Evolutionary conservation across 2,113 vertebrate genomes (phyloP), one percentile per base, ranked within the genome.

Genomic region (Sapajus apella): DNA sequence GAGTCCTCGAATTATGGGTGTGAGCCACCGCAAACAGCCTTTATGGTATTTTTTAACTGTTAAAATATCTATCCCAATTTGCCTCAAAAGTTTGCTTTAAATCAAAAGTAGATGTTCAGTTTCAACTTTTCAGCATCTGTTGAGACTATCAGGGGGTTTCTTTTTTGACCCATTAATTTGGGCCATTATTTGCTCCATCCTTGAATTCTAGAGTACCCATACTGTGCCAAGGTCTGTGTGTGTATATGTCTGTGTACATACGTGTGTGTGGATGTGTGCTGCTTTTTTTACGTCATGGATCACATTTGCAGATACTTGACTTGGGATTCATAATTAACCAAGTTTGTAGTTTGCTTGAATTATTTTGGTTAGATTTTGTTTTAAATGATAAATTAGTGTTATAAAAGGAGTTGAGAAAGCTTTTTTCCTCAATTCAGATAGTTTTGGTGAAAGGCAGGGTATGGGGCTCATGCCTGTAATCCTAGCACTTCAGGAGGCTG

Each of bases 171-270:
- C 68, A 30, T 94, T 87, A 50, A n/a, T 89, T 88, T 47, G 61
- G 70, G 52, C 40, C 40, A 77, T 83, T 83, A 79, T 55, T 95
- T 92, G 0, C n/a, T 88, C 23, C 47, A 55, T 77, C 64, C 18
- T 92, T 96, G 40, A 93, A 66, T 86, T 95, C 40, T 93, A 58
- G 66, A 90, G 75, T 92, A 92, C 79, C 23, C 32, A 85, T 93
- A 66, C 18, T 66, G 43, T 77, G 23, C 56, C 90, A 73, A 30
- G 45, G 23, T 35, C 5, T 58, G 0, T 75, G n/a, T 95, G 23
- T 77, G 64, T 66, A 30, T 30, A 27, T 30, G 27, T 14, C 11
- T 66, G 8, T 68, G 3, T 43, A 21, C 61, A 30, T 35, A 35
- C 7, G 2, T 68, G 32, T 35, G 8, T 56, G 8, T 37, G 21